Evolutionary conservation across 1,140 invertebrate species (phyloP), one percentile per base, ranked within the genome.

Genomic region (Bombyx mandarina): DNA sequence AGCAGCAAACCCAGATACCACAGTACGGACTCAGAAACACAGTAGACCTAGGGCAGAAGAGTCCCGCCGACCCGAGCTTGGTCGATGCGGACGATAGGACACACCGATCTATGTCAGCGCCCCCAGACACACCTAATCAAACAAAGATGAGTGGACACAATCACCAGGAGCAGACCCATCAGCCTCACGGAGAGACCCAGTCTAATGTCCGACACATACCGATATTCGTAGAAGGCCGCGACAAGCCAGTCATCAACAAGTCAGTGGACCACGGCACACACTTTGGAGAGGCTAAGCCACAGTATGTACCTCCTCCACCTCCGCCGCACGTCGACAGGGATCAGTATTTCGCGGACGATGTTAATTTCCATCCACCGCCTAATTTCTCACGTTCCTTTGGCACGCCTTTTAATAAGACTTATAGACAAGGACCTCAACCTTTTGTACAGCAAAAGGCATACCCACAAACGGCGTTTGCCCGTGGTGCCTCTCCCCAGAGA

Each of bases 161-260:
- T 54, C 72, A 75, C 49, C 79, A 78, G 66, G 73, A 81, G 45
- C 78, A 66, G 43, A 44, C 43, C 8, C 72, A 76, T 53, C 78
- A 85, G 3, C 71, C 66, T 12, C 61, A 71, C 42, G 69, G 68
- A 45, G 66, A 66, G 54, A 75, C 77, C 51, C 65, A 66, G 6
- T 77, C 77, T 22, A 84, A 84, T 49, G 92, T 96, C 10, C 90
- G 95, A 65, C 93, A 95, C 71, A 96, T 97, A 77, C 95, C 95
- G 3, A 97, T 97, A 47, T 94, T 95, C 65, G 94, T 96, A 0
- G 95, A 97, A 81, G 94, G 94, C 22, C 86, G 94, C 45, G 93
- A 94, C 66, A 91, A 93, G 65, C 93, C 93, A 1, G 90, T 95
- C 3, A 88, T 94, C 22, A 90, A 93, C 50, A 92, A 89, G 56